These are phyloP conservation scores for Leucopternis melanops DNA, from an alignment of 2,113 vertebrate genomes.

Conservation along the genomic window DNA sequence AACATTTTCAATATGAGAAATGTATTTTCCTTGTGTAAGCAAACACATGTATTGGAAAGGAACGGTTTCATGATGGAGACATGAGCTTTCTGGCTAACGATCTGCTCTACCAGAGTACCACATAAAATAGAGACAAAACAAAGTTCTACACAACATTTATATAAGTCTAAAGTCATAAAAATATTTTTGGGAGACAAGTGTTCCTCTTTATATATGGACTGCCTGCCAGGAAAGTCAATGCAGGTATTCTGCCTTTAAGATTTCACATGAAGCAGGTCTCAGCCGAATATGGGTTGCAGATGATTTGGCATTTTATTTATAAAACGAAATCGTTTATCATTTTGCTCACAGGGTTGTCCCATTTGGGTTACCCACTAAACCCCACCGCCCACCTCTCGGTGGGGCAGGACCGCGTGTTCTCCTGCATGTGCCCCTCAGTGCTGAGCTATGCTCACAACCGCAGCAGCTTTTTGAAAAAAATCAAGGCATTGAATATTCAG, in stretches of 20 bases:
- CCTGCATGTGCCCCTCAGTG: not conserved
- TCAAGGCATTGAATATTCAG: accelerated
- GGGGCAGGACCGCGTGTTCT: not conserved
- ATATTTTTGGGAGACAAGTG: not conserved
- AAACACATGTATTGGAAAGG: not conserved
- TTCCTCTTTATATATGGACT: not conserved
- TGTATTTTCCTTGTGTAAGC: not conserved
- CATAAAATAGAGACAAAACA: not conserved
- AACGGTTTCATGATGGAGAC: not conserved
- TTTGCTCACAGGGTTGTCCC: not conserved
- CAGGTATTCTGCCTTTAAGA: not conserved
- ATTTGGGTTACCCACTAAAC: accelerated
- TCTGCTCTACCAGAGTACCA: not conserved
- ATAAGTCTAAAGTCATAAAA: not conserved
- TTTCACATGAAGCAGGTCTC: not conserved
- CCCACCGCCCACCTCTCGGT: accelerated
- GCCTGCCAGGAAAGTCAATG: not conserved
- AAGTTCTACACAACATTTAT: not conserved
- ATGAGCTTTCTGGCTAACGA: not conserved
- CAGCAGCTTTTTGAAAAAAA: not conserved
- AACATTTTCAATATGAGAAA: not conserved
- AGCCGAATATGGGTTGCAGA: not conserved
- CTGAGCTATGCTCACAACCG: not conserved
- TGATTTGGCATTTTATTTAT: not conserved
- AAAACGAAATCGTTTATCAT: not conserved